Conservation (phyloP, 2,797 vertebrate genomes). For the Coccyzus lansbergi region DNA sequence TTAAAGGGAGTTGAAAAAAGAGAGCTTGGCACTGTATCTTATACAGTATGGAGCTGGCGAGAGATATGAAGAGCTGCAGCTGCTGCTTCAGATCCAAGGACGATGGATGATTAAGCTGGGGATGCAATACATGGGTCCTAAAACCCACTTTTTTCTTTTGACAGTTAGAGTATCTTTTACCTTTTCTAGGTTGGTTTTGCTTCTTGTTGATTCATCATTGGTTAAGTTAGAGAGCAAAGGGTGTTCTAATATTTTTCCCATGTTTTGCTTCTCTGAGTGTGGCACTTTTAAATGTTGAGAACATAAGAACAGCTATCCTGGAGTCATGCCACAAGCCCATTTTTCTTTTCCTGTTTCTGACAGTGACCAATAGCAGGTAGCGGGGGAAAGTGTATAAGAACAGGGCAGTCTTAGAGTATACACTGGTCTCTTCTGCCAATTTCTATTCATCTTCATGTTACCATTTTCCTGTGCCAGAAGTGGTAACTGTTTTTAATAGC, state of each 20-base stretch:
- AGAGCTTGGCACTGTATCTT: not conserved
- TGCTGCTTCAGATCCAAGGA: not conserved
- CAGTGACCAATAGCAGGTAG: not conserved
- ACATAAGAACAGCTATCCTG: not conserved
- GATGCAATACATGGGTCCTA: not conserved
- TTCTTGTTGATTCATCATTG: accelerated
- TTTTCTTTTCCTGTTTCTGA: not conserved
- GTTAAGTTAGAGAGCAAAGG: not conserved
- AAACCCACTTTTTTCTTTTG: not conserved
- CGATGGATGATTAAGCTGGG: not conserved
- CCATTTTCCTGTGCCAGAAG: not conserved
- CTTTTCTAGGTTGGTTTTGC: not conserved
- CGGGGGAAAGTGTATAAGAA: not conserved
- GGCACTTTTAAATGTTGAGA: not conserved
- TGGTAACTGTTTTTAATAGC: not conserved
- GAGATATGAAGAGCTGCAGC: not conserved
- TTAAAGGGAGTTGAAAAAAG: not conserved
- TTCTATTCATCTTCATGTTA: not conserved
- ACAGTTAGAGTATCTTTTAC: not conserved
- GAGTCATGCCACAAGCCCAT: not conserved
- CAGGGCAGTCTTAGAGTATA: not conserved
- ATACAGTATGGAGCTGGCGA: not conserved
- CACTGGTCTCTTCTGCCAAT: not conserved
- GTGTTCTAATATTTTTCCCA: not conserved
- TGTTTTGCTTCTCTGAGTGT: not conserved